Conservation (phyloP, 2,797 vertebrate species). For the Rhincodon typus region DNA sequence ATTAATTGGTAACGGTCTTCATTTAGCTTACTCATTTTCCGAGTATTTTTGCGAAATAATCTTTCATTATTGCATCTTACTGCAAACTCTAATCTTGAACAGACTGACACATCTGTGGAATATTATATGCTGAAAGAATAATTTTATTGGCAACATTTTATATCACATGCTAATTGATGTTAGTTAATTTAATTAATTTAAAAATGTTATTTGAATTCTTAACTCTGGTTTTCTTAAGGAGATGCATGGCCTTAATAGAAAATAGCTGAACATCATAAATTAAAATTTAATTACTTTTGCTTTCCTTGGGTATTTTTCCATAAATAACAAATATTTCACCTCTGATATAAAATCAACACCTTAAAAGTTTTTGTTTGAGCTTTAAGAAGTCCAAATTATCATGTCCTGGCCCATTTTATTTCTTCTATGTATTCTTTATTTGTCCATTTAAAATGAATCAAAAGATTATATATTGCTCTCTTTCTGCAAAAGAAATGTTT, state of each 20-base stretch:
- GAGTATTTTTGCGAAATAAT: constrained; percentile 6
- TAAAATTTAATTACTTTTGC: constrained; percentile 17
- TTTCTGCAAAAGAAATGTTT: neutral
- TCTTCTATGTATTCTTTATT: neutral
- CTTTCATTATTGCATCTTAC: neutral
- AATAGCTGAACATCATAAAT: neutral
- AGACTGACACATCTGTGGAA: neutral
- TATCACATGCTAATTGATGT: constrained; percentile 9
- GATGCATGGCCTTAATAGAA: constrained; percentile 17
- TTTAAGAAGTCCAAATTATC: neutral
- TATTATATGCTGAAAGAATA: constrained; percentile 15
- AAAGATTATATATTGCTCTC: neutral
- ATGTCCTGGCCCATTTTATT: neutral
- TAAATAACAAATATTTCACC: constrained; percentile 16
- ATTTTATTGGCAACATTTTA: constrained; percentile 19
- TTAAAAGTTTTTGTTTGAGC: neutral
- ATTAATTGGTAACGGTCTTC: constrained; percentile 34
- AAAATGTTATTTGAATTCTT: constrained; percentile 23
- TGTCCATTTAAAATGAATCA: neutral
- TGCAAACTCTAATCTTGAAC: neutral
- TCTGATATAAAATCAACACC: constrained; percentile 10
- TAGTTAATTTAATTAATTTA: constrained; percentile 7
- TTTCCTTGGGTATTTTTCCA: constrained; percentile 31
- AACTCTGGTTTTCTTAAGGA: neutral
- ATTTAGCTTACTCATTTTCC: constrained; percentile 25